These are phyloP conservation scores for Dromaius novaehollandiae DNA, from an alignment of 2,113 vertebrate species.

Conservation along the genomic window DNA sequence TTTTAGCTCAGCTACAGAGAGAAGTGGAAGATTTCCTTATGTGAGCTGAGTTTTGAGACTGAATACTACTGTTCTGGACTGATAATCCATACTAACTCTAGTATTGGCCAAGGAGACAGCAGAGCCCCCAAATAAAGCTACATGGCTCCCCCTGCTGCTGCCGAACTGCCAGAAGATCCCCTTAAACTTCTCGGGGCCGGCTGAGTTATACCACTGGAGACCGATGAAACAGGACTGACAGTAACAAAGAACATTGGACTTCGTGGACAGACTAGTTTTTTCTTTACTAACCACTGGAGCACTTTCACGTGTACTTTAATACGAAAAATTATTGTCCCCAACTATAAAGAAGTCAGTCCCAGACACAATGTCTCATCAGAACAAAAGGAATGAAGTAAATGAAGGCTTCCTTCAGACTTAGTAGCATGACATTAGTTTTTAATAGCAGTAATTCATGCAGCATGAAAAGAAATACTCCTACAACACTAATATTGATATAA, in stretches of 20 bases:
- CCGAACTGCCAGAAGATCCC: neutral
- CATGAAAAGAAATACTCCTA: neutral
- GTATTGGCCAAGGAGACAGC: neutral
- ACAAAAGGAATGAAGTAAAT: neutral
- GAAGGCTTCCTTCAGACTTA: neutral
- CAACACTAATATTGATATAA: neutral
- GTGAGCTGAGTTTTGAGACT: neutral
- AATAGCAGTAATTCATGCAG: neutral
- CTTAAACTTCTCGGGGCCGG: neutral
- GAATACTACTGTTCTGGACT: neutral
- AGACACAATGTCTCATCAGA: neutral
- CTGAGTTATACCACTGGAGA: neutral
- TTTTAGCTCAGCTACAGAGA: neutral
- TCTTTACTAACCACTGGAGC: neutral
- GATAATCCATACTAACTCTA: neutral
- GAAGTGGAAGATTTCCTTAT: neutral
- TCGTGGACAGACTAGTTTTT: neutral
- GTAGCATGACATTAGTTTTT: neutral
- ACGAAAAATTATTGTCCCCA: neutral
- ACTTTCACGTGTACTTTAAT: neutral
- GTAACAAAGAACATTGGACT: neutral
- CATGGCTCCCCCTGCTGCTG: slow-evolving; percentile 68
- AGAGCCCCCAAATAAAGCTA: slow-evolving; percentile 46
- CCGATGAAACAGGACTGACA: neutral
- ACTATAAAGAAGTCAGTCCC: neutral